These are phyloP conservation scores for Heliconius ethilla DNA, from an alignment of 2,888 invertebrate genomes.

Conservation along the genomic window DNA sequence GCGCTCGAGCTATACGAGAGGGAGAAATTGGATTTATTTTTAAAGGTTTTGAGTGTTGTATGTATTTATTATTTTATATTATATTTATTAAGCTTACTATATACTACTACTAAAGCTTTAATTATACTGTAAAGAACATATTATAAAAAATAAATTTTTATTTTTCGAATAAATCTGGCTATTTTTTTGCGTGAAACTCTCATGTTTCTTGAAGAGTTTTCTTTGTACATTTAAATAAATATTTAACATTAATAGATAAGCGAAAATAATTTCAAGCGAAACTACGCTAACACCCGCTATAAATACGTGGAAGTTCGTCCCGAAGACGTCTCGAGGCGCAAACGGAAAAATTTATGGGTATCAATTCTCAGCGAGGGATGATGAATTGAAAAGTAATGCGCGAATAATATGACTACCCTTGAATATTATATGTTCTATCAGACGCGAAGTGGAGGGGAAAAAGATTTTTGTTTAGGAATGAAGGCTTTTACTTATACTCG, in stretches of 20 bases:
- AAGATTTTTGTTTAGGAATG: constrained; percentile 30
- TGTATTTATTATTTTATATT: not conserved
- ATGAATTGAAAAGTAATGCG: constrained; percentile 47
- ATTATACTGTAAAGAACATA: not conserved
- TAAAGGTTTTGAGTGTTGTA: not conserved
- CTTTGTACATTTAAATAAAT: no score
- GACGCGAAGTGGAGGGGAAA: constrained; percentile 34
- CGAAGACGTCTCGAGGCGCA: constrained; percentile 34
- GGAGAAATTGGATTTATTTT: not conserved
- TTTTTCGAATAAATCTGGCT: not conserved
- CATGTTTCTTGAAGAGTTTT: no score
- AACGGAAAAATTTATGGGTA: constrained; percentile 47
- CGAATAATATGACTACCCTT: constrained; percentile 45
- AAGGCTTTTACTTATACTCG: constrained; percentile 29
- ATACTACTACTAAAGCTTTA: not conserved
- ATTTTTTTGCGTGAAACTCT: no score
- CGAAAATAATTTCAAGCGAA: not conserved
- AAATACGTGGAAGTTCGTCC: constrained; percentile 39
- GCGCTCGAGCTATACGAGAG: not conserved
- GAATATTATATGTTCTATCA: constrained; percentile 45
- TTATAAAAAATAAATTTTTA: not conserved
- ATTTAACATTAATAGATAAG: no score
- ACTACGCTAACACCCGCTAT: constrained; percentile 10
- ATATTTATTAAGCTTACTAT: not conserved
- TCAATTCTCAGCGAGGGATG: constrained; percentile 47